Conservation (phyloP, 2,888 invertebrate species). For the Ceriagrion tenellum region DNA sequence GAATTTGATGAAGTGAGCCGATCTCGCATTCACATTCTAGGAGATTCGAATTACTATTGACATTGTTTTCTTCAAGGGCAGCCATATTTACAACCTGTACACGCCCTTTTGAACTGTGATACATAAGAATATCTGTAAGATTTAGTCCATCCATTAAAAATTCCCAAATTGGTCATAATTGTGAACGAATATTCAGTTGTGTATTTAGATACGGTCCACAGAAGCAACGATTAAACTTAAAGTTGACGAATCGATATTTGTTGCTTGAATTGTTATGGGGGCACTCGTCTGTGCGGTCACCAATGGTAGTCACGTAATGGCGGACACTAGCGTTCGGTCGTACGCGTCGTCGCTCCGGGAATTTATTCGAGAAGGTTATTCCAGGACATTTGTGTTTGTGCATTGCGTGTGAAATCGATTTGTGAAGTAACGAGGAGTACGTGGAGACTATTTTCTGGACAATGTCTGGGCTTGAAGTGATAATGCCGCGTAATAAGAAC, state of each 20-base stretch:
- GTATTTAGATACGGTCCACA: background rate
- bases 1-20: too few species aligned
- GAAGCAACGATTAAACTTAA: background rate
- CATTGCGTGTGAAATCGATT: slow-evolving; percentile 43
- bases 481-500: slow-evolving; percentile 49
- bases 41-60: too few species aligned
- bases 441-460: slow-evolving; percentile 31
- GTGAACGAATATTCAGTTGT: background rate
- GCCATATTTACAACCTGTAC: slow-evolving; percentile 60
- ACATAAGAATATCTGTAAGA: slow-evolving; percentile 8
- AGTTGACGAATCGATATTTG: slow-evolving; percentile 48
- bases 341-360: slow-evolving; percentile 35
- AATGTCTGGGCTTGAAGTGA: slow-evolving; percentile 52
- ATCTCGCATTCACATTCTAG: too few species aligned
- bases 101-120: slow-evolving; percentile 53
- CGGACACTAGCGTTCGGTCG: slow-evolving; percentile 38
- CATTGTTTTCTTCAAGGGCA: background rate
- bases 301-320: slow-evolving; percentile 62
- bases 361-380: background rate
- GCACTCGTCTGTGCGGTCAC: slow-evolving; percentile 5
- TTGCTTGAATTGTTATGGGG: slow-evolving; percentile 61
- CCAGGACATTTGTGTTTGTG: background rate
- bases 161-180: background rate
- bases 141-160: background rate
- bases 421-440: slow-evolving; percentile 11